Base-by-base conservation (phyloP, 2,888 invertebrate species). In the Selenia dentaria region DNA sequence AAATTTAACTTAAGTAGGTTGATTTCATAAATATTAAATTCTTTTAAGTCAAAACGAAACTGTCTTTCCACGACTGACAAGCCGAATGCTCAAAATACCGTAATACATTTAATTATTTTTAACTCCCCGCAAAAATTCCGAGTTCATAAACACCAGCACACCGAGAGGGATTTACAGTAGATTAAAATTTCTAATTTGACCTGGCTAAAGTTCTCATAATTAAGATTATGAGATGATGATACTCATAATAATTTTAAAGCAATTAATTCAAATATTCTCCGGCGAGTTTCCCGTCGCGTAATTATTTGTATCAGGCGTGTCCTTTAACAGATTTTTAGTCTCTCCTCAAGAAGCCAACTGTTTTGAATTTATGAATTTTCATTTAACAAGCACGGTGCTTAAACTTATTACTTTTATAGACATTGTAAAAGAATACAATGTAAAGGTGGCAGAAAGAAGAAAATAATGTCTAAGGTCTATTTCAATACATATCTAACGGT, bases 191-290 rank as follows among this genome's bases (percentile, higher is more conserved):
- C 68, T 78, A 83, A 86, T 83, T 83, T 79, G 73, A 75, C 66
- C 75, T 75, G 72, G 64, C 76, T 72, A 71, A 83, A 86, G 74
- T 83, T 79, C 78, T 82, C 82, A 80, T 83, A 85, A 89, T 89
- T 87, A 85, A 85, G 83, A 87, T 89, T 85, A 86, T 77, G 72
- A 79, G 81, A 88, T 88, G 83, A 85, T 84, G 82, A 83, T 87
- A 85, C 86, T 86, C 79, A 75, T 83, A 78, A 86, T 82, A 79
- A 86, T 73, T 86, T 79, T 63, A 74, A 70, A 86, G 83, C 81
- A 87, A 88, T 88, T 88, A 86, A 83, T 82, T 80, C 74, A 71
- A 79, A 83, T 82, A 81, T 78, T 74, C 76, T 75, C 69, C 61
- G 66, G 61, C 52, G 66, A 72, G 70, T 72, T 75, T 82, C 69